Conservation (phyloP, 2,888 invertebrate species). For the Microplitis manilae region DNA sequence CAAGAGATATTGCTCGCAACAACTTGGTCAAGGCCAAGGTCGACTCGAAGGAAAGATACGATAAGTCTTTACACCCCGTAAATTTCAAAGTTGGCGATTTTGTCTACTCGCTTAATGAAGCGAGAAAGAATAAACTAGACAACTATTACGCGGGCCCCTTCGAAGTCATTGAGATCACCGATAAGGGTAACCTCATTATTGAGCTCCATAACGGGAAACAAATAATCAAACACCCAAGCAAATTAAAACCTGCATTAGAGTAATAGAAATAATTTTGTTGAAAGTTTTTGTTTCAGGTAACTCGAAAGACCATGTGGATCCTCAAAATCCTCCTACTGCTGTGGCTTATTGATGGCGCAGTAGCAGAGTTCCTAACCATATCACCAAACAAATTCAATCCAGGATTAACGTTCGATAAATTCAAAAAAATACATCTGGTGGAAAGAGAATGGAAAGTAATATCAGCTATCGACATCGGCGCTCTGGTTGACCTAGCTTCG, state of each 20-base stretch:
- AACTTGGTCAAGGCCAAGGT: too few relatives aligned
- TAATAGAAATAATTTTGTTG: not conserved
- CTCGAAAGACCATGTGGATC: not conserved
- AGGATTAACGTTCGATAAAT: not conserved
- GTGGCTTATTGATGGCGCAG: not conserved
- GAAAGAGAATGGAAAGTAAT: not conserved
- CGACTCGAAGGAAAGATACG: not conserved
- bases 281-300: not conserved
- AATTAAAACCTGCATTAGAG: not conserved
- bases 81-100: not conserved
- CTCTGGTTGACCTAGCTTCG: not conserved
- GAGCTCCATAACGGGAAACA: not conserved
- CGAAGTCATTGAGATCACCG: constrained; percentile 27
- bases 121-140: constrained; percentile 18
- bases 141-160: constrained; percentile 22
- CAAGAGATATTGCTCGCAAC: not conserved
- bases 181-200: constrained; percentile 4
- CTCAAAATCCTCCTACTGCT: not conserved
- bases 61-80: not conserved
- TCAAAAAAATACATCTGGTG: not conserved
- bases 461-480: not conserved
- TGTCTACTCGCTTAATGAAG: constrained; percentile 28
- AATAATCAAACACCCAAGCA: not conserved
- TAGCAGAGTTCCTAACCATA: not conserved
- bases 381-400: not conserved